Percentiles rank a stretch among this genome's conserved stretches.
These are phyloP conservation scores for Euplagia quadripunctaria DNA, from an alignment of 2,888 invertebrate genomes.

Conservation along the genomic window DNA sequence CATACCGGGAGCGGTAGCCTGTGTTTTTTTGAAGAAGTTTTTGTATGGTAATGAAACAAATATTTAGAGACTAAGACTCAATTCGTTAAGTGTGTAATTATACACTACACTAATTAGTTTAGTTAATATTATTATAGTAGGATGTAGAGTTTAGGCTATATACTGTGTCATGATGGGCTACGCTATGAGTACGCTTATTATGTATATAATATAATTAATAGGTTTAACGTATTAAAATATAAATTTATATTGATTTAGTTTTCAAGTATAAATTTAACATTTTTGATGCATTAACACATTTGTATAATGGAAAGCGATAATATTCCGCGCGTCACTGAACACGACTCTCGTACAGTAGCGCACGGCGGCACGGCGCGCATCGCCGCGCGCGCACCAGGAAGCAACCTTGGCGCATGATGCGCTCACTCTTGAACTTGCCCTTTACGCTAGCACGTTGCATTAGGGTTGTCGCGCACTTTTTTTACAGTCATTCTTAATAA, in stretches of 20 bases:
- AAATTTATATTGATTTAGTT: neutral
- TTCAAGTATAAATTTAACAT: neutral
- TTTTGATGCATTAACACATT: constrained; percentile 4
- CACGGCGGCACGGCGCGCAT: constrained; percentile 29
- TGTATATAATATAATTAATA: too few relatives aligned
- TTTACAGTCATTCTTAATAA: neutral
- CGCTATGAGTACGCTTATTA: too few relatives aligned
- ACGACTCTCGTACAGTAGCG: constrained; percentile 40
- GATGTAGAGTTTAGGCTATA: neutral
- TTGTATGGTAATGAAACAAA: too few relatives aligned
- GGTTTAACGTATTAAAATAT: neutral
- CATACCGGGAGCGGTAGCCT: neutral
- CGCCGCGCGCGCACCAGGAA: constrained; percentile 78
- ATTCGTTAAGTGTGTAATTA: neutral
- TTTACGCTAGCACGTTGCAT: constrained; percentile 55
- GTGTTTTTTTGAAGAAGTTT: neutral
- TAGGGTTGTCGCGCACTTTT: constrained; percentile 39
- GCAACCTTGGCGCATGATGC: constrained; percentile 76
- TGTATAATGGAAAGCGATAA: constrained; percentile 19
- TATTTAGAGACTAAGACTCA: neutral
- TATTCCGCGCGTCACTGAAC: constrained; percentile 15
- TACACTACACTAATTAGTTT: too few relatives aligned
- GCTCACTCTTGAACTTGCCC: constrained; percentile 84
- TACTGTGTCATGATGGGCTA: neutral
- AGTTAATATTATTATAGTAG: neutral